Evolutionary conservation across 2,113 vertebrate genomes (phyloP), one percentile per base, ranked within the genome.

Genomic region (Bettongia penicillata): DNA sequence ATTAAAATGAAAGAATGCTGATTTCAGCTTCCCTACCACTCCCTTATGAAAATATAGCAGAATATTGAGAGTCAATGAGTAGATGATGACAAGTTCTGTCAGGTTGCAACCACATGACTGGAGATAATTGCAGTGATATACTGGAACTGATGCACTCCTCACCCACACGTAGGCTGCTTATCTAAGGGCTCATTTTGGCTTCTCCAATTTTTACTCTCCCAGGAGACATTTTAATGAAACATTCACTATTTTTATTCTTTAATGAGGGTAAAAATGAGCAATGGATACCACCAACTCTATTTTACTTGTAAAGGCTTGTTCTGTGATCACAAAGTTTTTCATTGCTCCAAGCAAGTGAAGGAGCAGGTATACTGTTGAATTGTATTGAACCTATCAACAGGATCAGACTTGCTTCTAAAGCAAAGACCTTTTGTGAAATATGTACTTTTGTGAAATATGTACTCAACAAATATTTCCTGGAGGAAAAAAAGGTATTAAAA

Each of bases 301-400:
- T 84, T 89, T 91, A 47, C 97, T 96, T 98, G 98, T 97, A 98
- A 96, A 96, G 93, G 90, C 97, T 98, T 98, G 96, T 96, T 97
- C 91, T 96, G 77, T 43, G 68, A 90, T 96, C 51, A 14, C 47
- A 92, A 50, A 53, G 94, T 93, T 93, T 52, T 53, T 90, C 47
- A 51, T 51, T 0, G 89, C 97, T 97, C 92, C 91, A 93, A 93
- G 90, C n/a, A 84, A 96, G 95, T 91, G 93, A 96, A 95, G 31
- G 91, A 50, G 53, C 95, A 97, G 97, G 97, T 93, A 93, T 96
- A 93, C 93, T 95, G 92, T 94, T 97, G 94, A 25, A 96, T 92
- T 0, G 94, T 97, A 96, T 98, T 53, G n/a, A 53, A 53, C 50
- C 84, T 51, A 49, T 48, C 84, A 94, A 93, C 91, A 48, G 95